A percentile compares a stretch with the other conserved stretches of the same genome.
phyloP scores from a whole-genome alignment of 92 coral and sea anemone genomes.

The Virgularia gustaviana region DNA sequence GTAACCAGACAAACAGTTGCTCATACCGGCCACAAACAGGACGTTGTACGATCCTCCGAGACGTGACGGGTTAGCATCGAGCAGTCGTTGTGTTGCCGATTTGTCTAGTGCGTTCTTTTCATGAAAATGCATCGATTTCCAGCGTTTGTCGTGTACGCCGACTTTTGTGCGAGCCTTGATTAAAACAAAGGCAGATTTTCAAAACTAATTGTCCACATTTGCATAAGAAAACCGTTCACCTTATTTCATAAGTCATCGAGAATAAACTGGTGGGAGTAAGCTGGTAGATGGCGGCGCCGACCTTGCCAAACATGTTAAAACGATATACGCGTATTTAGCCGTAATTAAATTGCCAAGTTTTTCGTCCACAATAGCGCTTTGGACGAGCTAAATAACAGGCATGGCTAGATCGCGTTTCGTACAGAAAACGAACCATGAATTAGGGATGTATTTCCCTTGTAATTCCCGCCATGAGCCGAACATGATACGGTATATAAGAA shows the following conservation, averaged over 20 bases:
- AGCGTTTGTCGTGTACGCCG: slow-evolving; percentile 2
- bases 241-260: slow-evolving; percentile 36
- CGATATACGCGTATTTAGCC: background rate
- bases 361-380: no score
- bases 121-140: slow-evolving; percentile 10
- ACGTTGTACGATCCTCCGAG: background rate
- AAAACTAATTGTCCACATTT: slow-evolving; percentile 38
- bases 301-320: slow-evolving; percentile 1
- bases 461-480: no score
- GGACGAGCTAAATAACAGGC: no score
- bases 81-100: background rate
- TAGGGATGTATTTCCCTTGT: no score
- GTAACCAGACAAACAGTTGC: slow-evolving; percentile 27
- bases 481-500: slow-evolving; percentile 18
- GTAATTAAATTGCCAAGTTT: no score
- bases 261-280: slow-evolving; percentile 26
- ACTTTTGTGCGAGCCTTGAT: slow-evolving; percentile 31
- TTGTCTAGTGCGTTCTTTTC: background rate
- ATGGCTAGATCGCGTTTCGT: slow-evolving; percentile 29
- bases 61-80: background rate
- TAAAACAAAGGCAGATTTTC: slow-evolving; percentile 27
- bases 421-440: background rate
- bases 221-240: slow-evolving; percentile 37
- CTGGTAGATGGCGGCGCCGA: slow-evolving; percentile 1
- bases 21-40: slow-evolving; percentile 10